phyloP scores from a whole-genome alignment of 2,113 vertebrate species.

The Upupa epops region DNA sequence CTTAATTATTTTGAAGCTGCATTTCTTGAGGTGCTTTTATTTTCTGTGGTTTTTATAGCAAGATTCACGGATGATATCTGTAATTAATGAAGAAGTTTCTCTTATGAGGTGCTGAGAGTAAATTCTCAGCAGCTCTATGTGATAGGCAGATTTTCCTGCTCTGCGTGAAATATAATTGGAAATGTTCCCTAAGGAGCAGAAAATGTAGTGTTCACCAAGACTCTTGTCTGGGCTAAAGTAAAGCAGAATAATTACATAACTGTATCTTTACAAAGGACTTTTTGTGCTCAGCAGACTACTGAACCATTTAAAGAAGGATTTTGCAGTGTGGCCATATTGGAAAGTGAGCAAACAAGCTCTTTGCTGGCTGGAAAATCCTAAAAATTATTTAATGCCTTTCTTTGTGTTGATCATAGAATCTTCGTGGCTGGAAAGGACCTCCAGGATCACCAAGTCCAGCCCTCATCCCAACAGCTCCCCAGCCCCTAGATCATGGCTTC shows the following conservation, averaged over 20 bases:
- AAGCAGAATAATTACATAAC: constrained; percentile 29
- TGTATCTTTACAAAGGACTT: not conserved
- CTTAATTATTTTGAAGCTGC: not conserved
- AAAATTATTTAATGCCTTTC: not conserved
- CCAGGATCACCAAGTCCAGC: too few species aligned
- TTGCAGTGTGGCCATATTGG: not conserved
- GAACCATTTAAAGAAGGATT: constrained; percentile 13
- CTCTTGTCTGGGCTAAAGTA: constrained; percentile 5
- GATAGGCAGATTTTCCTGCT: constrained; percentile 41
- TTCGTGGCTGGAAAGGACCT: too few species aligned
- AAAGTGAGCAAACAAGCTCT: not conserved
- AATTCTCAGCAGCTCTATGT: not conserved
- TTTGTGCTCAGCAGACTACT: not conserved
- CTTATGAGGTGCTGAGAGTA: constrained; percentile 18
- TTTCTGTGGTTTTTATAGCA: not conserved
- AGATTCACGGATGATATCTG: constrained; percentile 3
- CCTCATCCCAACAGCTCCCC: too few species aligned
- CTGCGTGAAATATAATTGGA: constrained; percentile 53
- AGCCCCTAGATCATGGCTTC: too few species aligned
- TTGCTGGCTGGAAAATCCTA: not conserved
- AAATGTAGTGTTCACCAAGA: constrained; percentile 28
- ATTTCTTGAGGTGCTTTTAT: constrained; percentile 9
- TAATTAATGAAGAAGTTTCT: constrained; percentile 62
- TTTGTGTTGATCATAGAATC: not conserved
- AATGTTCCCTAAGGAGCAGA: constrained; percentile 42